These are phyloP conservation scores for Xylota segnis DNA, from an alignment of 2,888 invertebrate genomes.

Conservation along the genomic window DNA sequence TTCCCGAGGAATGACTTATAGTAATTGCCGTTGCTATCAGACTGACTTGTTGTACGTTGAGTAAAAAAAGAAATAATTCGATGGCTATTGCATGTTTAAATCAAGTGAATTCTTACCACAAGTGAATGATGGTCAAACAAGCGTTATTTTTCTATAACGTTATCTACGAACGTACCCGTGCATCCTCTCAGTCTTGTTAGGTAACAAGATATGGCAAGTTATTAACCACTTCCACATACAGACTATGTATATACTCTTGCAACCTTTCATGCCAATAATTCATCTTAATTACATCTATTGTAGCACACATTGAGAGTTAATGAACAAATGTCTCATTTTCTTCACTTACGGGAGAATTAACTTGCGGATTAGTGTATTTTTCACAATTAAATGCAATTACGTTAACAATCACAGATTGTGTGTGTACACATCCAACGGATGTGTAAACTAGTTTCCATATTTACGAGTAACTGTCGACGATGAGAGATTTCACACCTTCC, in stretches of 20 bases:
- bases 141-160: no score
- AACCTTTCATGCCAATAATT: slow-evolving; percentile 28
- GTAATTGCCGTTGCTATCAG: no score
- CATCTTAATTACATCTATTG: slow-evolving; percentile 28
- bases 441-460: slow-evolving; percentile 54
- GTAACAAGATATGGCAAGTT: background rate
- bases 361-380: slow-evolving; percentile 4
- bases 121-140: no score
- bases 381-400: slow-evolving; percentile 60
- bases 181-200: background rate
- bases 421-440: slow-evolving; percentile 48
- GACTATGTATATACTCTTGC: background rate
- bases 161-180: no score
- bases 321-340: slow-evolving; percentile 5
- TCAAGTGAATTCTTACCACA: no score
- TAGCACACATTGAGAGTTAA: slow-evolving; percentile 41
- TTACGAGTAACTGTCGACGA: slow-evolving; percentile 2
- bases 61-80: no score
- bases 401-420: slow-evolving; percentile 24
- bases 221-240: slow-evolving; percentile 1
- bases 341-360: background rate
- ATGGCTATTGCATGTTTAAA: no score
- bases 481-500: slow-evolving; percentile 36
- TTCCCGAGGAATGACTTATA: no score
- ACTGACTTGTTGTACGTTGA: no score